A percentile compares a stretch with the other conserved stretches of the same genome.
These are phyloP conservation scores for Tetragnatha versicolor DNA, from an alignment of 1,140 invertebrate species.

Conservation along the genomic window DNA sequence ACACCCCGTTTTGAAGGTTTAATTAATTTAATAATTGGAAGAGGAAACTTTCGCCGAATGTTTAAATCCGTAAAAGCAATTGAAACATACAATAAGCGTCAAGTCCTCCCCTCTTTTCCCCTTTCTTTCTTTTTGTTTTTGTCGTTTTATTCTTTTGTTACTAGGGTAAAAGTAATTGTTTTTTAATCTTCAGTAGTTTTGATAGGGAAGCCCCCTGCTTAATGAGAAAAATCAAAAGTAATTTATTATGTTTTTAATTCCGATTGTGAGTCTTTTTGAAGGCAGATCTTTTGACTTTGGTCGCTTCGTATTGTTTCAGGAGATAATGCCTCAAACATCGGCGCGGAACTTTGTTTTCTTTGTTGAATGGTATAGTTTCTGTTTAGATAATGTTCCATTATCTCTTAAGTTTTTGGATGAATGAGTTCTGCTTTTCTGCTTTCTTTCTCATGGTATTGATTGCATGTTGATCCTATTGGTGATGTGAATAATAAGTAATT, in stretches of 20 bases:
- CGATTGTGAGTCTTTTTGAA: neutral
- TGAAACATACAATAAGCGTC: neutral
- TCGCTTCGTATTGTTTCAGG: neutral
- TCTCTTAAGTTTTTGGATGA: too few relatives aligned
- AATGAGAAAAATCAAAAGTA: neutral
- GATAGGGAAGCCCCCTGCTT: neutral
- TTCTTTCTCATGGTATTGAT: too few relatives aligned
- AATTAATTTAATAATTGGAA: slow-evolving; percentile 10
- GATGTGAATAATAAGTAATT: too few relatives aligned
- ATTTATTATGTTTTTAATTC: slow-evolving; percentile 1
- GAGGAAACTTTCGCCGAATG: neutral
- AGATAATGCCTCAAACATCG: too few relatives aligned
- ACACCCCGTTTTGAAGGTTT: slow-evolving; percentile 5
- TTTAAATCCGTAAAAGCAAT: slow-evolving; percentile 6
- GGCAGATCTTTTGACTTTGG: neutral
- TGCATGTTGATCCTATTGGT: too few relatives aligned
- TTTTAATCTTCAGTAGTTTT: neutral
- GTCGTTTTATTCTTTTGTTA: neutral
- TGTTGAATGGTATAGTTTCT: too few relatives aligned
- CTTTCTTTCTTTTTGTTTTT: neutral
- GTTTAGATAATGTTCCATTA: too few relatives aligned
- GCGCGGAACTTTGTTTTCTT: too few relatives aligned
- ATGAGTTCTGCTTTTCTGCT: too few relatives aligned
- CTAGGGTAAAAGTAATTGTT: neutral
- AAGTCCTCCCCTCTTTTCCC: neutral